Conservation (phyloP, 2,888 invertebrate species). For the Catocala sponsa region DNA sequence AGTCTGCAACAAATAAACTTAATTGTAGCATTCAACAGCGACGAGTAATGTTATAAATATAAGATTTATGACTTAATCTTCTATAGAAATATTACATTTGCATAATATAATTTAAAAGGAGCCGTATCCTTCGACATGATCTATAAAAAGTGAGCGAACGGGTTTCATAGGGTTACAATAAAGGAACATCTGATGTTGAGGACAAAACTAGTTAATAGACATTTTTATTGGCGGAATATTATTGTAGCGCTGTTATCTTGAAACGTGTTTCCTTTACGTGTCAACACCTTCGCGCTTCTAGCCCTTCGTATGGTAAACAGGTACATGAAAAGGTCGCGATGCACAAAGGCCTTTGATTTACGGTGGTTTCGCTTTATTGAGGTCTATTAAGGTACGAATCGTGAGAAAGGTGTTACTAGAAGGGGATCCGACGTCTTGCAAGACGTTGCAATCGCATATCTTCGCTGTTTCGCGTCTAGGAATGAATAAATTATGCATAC, state of each 20-base stretch:
- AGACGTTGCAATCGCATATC: conserved; percentile 58
- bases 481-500: neutral
- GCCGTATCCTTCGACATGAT: conserved; percentile 20
- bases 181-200: conserved; percentile 64
- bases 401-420: conserved; percentile 78
- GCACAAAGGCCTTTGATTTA: conserved; percentile 84
- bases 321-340: conserved; percentile 75
- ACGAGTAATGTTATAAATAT: conserved; percentile 38
- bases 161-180: conserved; percentile 60
- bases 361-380: conserved; percentile 79
- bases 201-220: conserved; percentile 65
- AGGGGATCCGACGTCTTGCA: conserved; percentile 73
- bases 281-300: conserved; percentile 86
- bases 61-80: conserved; percentile 60
- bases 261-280: conserved; percentile 79
- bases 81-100: conserved; percentile 50
- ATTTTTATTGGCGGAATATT: conserved; percentile 43
- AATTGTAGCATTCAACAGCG: conserved; percentile 46
- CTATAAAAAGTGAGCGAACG: conserved; percentile 33
- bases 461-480: conserved; percentile 31
- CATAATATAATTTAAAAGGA: conserved; percentile 35
- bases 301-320: conserved; percentile 83
- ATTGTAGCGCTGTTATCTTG: conserved; percentile 49
- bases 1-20: conserved; percentile 87
- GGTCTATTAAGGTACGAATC: conserved; percentile 80